These are phyloP conservation scores for Pseudococcus viburni DNA, from an alignment of 2,888 invertebrate genomes.

Conservation along the genomic window DNA sequence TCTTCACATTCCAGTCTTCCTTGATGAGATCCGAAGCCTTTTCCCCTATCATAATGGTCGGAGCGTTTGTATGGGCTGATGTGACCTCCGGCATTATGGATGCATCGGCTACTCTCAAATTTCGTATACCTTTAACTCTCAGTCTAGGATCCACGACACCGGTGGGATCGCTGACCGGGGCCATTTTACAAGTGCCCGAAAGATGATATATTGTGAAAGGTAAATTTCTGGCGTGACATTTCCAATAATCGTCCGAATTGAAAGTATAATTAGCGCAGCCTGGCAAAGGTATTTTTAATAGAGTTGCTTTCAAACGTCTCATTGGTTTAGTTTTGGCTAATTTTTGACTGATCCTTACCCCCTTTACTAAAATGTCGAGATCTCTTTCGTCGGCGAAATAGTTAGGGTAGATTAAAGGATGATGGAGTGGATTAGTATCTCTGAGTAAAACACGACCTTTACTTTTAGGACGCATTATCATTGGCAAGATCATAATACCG, in stretches of 20 bases:
- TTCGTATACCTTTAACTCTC: slow-evolving; percentile 76
- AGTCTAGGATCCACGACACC: slow-evolving; percentile 76
- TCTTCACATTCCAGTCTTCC: slow-evolving; percentile 69
- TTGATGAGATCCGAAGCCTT: slow-evolving; percentile 73
- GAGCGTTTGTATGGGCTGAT: slow-evolving; percentile 79
- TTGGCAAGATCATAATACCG: slow-evolving; percentile 76
- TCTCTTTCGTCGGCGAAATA: slow-evolving; percentile 78
- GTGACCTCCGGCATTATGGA: slow-evolving; percentile 79
- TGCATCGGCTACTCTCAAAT: slow-evolving; percentile 79
- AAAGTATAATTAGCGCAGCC: slow-evolving; percentile 75
- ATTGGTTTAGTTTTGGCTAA: slow-evolving; percentile 77
- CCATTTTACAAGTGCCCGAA: slow-evolving; percentile 76
- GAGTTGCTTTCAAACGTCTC: slow-evolving; percentile 74
- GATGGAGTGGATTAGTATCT: slow-evolving; percentile 77
- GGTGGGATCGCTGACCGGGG: slow-evolving; percentile 73
- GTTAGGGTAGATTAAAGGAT: slow-evolving; percentile 80
- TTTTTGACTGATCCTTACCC: slow-evolving; percentile 76
- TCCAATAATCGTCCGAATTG: slow-evolving; percentile 79
- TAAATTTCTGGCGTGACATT: slow-evolving; percentile 75
- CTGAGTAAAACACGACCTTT: slow-evolving; percentile 79
- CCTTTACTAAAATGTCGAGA: slow-evolving; percentile 76
- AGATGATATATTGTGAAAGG: slow-evolving; percentile 80
- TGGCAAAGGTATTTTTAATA: slow-evolving; percentile 75
- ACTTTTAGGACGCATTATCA: slow-evolving; percentile 80
- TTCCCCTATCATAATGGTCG: slow-evolving; percentile 82